Evolutionary conservation across 2,888 invertebrate species (phyloP).

Genomic region (Drosophila birchii): DNA sequence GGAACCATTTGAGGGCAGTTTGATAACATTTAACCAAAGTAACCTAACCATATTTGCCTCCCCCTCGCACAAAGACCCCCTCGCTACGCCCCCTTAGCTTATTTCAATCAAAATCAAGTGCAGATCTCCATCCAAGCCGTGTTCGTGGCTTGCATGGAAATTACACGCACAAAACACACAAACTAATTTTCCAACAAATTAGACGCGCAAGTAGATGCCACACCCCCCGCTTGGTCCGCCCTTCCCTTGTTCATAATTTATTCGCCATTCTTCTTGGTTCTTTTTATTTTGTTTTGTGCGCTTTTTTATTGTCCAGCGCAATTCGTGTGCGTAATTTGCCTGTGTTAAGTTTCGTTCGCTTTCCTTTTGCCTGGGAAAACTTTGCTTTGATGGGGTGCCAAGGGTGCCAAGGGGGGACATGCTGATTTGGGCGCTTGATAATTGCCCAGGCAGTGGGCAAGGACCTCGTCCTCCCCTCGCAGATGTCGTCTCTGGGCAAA

Average conservation of each 20-base stretch:
- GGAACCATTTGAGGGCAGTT: background rate
- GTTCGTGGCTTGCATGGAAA: slow-evolving; percentile 66
- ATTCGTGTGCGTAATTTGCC: slow-evolving; percentile 76
- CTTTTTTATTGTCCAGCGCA: slow-evolving; percentile 73
- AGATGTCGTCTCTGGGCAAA: slow-evolving; percentile 49
- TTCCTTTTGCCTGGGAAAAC: slow-evolving; percentile 52
- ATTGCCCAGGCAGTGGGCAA: slow-evolving; percentile 46
- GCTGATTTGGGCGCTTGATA: slow-evolving; percentile 68
- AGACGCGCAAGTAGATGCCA: slow-evolving; percentile 67
- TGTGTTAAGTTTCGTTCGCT: slow-evolving; percentile 59
- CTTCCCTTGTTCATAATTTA: slow-evolving; percentile 64
- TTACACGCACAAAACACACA: slow-evolving; percentile 76
- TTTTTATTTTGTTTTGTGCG: slow-evolving; percentile 28
- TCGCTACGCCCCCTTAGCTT: slow-evolving; percentile 39
- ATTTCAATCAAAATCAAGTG: slow-evolving; percentile 75
- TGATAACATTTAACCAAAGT: slow-evolving; percentile 11
- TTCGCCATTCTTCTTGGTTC: slow-evolving; percentile 51
- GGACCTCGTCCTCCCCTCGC: background rate
- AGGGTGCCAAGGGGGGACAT: background rate
- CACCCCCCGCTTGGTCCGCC: slow-evolving; percentile 23
- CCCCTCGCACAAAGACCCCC: background rate
- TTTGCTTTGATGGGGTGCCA: slow-evolving; percentile 62
- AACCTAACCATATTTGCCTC: background rate
- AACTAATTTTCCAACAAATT: slow-evolving; percentile 79
- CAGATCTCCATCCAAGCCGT: slow-evolving; percentile 53